Conservation (phyloP, 2,888 invertebrate species). For the Chrysopilus asiliformis region DNA sequence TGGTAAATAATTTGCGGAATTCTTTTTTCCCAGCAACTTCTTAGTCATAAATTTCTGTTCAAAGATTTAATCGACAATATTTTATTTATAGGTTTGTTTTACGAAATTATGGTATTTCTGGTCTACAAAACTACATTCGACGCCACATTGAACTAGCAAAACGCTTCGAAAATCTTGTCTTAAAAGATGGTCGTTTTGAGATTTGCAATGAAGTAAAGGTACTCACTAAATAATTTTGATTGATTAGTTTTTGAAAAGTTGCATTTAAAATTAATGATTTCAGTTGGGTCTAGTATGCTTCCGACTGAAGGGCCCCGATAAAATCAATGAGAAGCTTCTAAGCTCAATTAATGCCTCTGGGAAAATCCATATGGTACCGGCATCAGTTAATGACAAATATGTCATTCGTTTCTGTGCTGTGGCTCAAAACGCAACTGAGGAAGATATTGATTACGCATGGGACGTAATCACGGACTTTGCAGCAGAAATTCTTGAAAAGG, state of each 20-base stretch:
- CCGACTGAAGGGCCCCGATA: constrained; percentile 63
- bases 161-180: constrained; percentile 68
- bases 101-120: constrained; percentile 84
- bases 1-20: constrained; percentile 43
- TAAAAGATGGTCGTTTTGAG: constrained; percentile 74
- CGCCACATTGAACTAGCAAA: constrained; percentile 84
- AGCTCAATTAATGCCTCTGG: constrained; percentile 91
- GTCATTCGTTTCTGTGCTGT: constrained; percentile 92
- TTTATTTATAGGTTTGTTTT: constrained; percentile 70
- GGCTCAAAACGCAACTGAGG: constrained; percentile 74
- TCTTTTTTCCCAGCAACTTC: neutral
- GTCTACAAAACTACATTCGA: constrained; percentile 84
- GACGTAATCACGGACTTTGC: constrained; percentile 69
- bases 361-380: constrained; percentile 93
- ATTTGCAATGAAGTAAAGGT: constrained; percentile 86
- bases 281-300: constrained; percentile 88
- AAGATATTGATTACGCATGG: constrained; percentile 78
- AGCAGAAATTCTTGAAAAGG: constrained; percentile 64
- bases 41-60: neutral
- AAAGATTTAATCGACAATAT: too few relatives aligned
- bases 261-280: too few relatives aligned
- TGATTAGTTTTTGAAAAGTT: too few relatives aligned
- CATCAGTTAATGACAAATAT: constrained; percentile 76
- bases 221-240: too few relatives aligned
- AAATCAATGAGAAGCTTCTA: constrained; percentile 80